Evolutionary conservation across 2,113 vertebrate species (phyloP), one percentile per base, ranked within the genome.

Genomic region (Polyodon spathula): DNA sequence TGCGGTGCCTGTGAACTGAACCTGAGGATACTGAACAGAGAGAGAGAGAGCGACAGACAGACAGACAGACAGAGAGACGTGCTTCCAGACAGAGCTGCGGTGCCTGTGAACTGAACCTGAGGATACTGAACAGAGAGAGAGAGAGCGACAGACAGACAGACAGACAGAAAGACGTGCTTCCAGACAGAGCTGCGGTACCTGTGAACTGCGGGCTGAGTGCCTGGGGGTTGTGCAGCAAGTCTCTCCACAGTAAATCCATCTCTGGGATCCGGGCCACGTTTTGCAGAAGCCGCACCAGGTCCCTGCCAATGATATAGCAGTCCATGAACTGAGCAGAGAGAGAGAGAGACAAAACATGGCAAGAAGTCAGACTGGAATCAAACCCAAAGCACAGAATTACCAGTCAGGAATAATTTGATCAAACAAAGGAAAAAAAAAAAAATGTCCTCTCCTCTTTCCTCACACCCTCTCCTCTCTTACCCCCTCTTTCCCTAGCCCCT

Each of bases 191-290:
- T 41, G 14, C 11, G n/a, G 74, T 64, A 97, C 94, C 94, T 68
- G 95, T 97, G 77, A 92, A 97, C 78, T 97, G 95, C 0, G 95
- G 68, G 50, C 89, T 97, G 61, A 97, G 88, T 16, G 79, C 85
- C 68, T 93, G 92, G 0, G 95, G 95, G 69, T 82, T 95, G 82
- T 97, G 95, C 68, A 98, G 87, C 56, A 98, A 85, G 75, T 98
- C 95, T 75, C 76, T 92, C 95, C 95, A 98, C 51, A 98, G 78
- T 38, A 91, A 88, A 62, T 98, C 95, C 53, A 98, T 93, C 73
- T 98, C 95, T 0, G 94, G 92, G 66, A 98, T 96, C 48, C 95
- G 82, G 3, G 94, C 95, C 0, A 98, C 95, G 10, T 93, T 97
- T 73, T 98, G 95, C 63, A 98, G 85, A 43, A 98, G 83, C 40